Evolutionary conservation across 2,797 vertebrate genomes (phyloP).

Genomic region (Propithecus deckenii): DNA sequence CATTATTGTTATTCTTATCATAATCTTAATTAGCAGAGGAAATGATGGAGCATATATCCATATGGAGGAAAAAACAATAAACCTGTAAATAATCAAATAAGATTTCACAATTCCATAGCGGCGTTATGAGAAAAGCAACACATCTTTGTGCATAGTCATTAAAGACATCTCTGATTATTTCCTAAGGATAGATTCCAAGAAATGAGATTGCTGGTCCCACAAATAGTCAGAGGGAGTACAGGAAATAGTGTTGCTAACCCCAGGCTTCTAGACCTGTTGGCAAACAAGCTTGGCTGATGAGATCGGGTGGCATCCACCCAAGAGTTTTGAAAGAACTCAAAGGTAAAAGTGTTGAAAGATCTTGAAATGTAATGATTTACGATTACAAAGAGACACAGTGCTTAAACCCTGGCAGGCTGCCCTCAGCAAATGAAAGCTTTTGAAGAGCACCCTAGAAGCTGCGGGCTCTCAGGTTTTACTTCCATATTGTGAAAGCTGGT

Average conservation of each 20-base stretch:
- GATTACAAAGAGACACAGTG: background rate
- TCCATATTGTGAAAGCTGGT: background rate
- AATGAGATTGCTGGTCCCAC: background rate
- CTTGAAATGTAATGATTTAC: conserved; percentile 2
- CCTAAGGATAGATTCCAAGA: background rate
- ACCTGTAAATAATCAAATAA: background rate
- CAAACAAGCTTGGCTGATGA: background rate
- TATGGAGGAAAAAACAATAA: background rate
- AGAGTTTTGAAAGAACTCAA: conserved; percentile 25
- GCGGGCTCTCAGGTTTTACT: background rate
- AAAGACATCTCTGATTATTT: background rate
- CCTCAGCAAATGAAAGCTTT: background rate
- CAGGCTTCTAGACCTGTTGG: background rate
- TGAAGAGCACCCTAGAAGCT: background rate
- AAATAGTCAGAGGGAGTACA: background rate
- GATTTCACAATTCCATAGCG: background rate
- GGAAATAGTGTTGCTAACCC: background rate
- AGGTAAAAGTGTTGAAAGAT: conserved; percentile 14
- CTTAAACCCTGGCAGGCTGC: background rate
- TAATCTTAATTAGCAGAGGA: background rate
- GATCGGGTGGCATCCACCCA: background rate
- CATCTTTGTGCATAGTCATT: background rate
- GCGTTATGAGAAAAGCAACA: background rate
- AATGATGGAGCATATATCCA: background rate
- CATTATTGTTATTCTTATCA: background rate